These are phyloP conservation scores for Thumatha senex DNA, from an alignment of 2,888 invertebrate genomes.

Conservation along the genomic window DNA sequence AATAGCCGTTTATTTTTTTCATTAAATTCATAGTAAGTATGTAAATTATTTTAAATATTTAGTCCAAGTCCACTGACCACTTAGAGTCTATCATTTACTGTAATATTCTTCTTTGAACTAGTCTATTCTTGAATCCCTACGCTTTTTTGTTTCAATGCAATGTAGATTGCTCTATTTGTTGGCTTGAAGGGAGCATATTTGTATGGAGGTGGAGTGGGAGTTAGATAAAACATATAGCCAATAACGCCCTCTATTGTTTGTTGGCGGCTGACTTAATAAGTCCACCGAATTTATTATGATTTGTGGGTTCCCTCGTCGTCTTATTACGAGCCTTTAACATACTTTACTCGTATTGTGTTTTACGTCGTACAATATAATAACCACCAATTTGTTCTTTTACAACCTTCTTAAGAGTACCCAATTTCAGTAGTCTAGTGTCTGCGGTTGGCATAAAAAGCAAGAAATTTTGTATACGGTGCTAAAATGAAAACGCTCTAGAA, in stretches of 20 bases:
- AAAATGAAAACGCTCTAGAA: slow-evolving; percentile 38
- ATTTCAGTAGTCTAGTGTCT: slow-evolving; percentile 39
- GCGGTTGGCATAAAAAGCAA: slow-evolving; percentile 41
- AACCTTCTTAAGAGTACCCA: slow-evolving; percentile 47
- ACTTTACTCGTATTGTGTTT: slow-evolving; percentile 49
- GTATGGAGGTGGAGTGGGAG: slow-evolving; percentile 42
- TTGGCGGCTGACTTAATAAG: slow-evolving; percentile 81
- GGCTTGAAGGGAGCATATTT: slow-evolving; percentile 47
- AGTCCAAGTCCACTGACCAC: too few species aligned
- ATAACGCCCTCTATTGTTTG: slow-evolving; percentile 81
- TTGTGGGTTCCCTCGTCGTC: slow-evolving; percentile 74
- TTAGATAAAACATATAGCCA: slow-evolving; percentile 77
- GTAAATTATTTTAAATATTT: too few species aligned
- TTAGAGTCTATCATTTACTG: slow-evolving; percentile 41
- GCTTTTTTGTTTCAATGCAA: slow-evolving; percentile 78
- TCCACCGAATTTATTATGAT: slow-evolving; percentile 81
- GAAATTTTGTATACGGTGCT: slow-evolving; percentile 40
- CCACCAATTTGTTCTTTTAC: slow-evolving; percentile 57
- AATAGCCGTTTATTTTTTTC: too few species aligned
- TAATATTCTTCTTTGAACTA: slow-evolving; percentile 65
- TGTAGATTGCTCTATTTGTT: slow-evolving; percentile 73
- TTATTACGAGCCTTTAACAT: slow-evolving; percentile 72
- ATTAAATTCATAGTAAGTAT: too few species aligned
- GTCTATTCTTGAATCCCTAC: slow-evolving; percentile 69
- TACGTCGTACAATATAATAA: slow-evolving; percentile 46